Percentiles rank a stretch among this genome's conserved stretches.
These are phyloP conservation scores for Homalodisca vitripennis DNA, from an alignment of 1,140 invertebrate genomes.

Conservation along the genomic window DNA sequence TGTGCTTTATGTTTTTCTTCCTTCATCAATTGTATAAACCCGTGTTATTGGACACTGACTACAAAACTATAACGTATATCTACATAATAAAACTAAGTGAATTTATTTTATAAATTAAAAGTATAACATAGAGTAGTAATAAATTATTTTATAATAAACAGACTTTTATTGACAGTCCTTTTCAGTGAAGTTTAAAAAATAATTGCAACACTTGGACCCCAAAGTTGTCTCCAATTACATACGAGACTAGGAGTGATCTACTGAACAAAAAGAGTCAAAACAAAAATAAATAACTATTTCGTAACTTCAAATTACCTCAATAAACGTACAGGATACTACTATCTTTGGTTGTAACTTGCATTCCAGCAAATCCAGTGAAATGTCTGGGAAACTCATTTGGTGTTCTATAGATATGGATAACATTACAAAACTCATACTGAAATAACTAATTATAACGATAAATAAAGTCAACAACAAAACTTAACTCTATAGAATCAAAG, in stretches of 20 bases:
- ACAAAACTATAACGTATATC: too few species aligned
- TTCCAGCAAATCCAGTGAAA: too few species aligned
- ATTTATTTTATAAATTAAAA: not conserved
- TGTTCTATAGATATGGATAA: not conserved
- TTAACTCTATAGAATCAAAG: conserved; percentile 10
- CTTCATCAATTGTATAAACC: too few species aligned
- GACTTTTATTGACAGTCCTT: not conserved
- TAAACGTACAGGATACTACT: not conserved
- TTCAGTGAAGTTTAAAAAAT: conserved; percentile 12
- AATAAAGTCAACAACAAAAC: conserved; percentile 24
- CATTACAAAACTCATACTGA: not conserved
- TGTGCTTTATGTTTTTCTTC: too few species aligned
- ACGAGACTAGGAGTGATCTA: too few species aligned
- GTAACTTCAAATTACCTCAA: not conserved
- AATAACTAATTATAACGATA: conserved; percentile 9
- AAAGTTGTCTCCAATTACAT: conserved; percentile 6
- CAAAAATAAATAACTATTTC: not conserved
- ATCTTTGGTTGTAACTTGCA: not conserved
- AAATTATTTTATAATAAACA: not conserved
- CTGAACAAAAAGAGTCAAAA: not conserved
- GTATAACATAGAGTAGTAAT: not conserved
- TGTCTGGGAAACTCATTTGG: too few species aligned
- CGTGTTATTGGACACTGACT: too few species aligned
- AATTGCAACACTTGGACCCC: conserved; percentile 18
- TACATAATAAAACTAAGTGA: too few species aligned